A percentile compares a stretch with the other conserved stretches of the same genome.
These are phyloP conservation scores for Drosophila aff. DNA, from an alignment of 1,140 invertebrate species.

Conservation along the genomic window DNA sequence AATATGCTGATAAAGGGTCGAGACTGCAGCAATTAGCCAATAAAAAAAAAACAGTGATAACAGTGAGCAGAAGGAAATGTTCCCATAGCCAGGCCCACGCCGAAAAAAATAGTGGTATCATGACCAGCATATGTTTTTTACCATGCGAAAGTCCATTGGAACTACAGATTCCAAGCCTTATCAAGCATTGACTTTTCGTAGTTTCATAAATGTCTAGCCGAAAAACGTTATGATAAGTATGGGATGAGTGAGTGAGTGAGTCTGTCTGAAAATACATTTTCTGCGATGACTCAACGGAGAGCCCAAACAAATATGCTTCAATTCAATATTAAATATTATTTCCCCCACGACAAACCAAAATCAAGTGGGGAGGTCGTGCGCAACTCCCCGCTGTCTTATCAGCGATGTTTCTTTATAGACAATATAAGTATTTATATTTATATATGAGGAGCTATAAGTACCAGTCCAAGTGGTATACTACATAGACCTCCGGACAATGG, in stretches of 20 bases:
- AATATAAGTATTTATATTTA: slow-evolving; percentile 11
- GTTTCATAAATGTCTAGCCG: slow-evolving; percentile 59
- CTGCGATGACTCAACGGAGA: slow-evolving; percentile 51
- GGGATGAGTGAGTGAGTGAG: slow-evolving; percentile 29
- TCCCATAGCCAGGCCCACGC: slow-evolving; percentile 42
- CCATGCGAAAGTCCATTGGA: slow-evolving; percentile 14
- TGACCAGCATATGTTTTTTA: slow-evolving; percentile 34
- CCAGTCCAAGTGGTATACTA: slow-evolving; percentile 11
- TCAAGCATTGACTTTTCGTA: slow-evolving; percentile 63
- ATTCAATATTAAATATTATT: slow-evolving; percentile 14
- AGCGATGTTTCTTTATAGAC: slow-evolving; percentile 52
- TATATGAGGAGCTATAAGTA: slow-evolving; percentile 21
- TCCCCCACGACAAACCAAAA: slow-evolving; percentile 32
- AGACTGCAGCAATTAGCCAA: slow-evolving; percentile 32
- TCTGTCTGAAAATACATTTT: slow-evolving; percentile 40
- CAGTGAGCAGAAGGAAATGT: slow-evolving; percentile 5
- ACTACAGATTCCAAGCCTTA: slow-evolving; percentile 35
- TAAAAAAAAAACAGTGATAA: slow-evolving; percentile 19
- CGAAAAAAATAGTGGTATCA: slow-evolving; percentile 30
- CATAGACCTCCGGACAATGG: slow-evolving; percentile 35
- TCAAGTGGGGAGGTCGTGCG: slow-evolving; percentile 62
- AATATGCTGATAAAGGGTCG: slow-evolving; percentile 34
- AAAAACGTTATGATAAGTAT: slow-evolving; percentile 38
- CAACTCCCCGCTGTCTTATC: slow-evolving; percentile 68
- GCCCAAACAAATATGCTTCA: slow-evolving; percentile 40